Evolutionary conservation across 2,797 vertebrate genomes (phyloP), one percentile per base, ranked within the genome.

Genomic region (Darevskia mixta): DNA sequence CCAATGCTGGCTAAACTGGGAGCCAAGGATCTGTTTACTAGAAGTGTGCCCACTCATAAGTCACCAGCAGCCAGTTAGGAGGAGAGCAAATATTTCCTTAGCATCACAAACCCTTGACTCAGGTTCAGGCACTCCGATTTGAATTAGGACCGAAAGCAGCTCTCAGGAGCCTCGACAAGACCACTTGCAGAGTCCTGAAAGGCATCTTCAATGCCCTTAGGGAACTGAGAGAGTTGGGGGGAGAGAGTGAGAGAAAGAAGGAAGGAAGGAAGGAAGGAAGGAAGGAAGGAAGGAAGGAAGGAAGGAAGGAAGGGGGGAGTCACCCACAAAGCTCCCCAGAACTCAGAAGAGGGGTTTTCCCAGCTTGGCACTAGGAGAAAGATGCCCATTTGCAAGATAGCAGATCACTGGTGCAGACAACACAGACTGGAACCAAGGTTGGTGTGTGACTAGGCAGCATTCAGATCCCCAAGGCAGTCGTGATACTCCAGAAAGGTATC

Each of bases 1-100:
- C 86, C 82, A 86, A 88, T 67, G 90, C 89, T 86, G 88, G 5
- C 27, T 81, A 91, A 84, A 83, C 45, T 82, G 93, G 92, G 87
- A 94, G 43, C 73, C 67, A 41, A 0, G 0, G 86, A 83, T 79
- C 88, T 89, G 82, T 83, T 92, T 2, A 0, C 89, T 58, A 87
- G 72, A 76, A 93, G 61, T 66, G 89, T 77, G 81, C 81, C 88
- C 15, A 87, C 78, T 64, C 88, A 35, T 2, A 73, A 3, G 5
- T 27, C 79, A 55, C 64, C 84, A 75, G 86, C 81, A 85, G 82
- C 64, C 0, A 0, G 77, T 91, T 77, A 89, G 67, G 88, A 55
- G 71, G 77, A 79, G 82, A 92, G 29, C 67, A 91, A 87, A 73
- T 11, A 58, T 66, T 79, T 90, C 82, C 86, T 75, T 82, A 92